Evolutionary conservation across 53 echinoderm and acorn worm species (phyloP), one percentile per base, ranked within the genome.

Genomic region (Astropecten irregularis): DNA sequence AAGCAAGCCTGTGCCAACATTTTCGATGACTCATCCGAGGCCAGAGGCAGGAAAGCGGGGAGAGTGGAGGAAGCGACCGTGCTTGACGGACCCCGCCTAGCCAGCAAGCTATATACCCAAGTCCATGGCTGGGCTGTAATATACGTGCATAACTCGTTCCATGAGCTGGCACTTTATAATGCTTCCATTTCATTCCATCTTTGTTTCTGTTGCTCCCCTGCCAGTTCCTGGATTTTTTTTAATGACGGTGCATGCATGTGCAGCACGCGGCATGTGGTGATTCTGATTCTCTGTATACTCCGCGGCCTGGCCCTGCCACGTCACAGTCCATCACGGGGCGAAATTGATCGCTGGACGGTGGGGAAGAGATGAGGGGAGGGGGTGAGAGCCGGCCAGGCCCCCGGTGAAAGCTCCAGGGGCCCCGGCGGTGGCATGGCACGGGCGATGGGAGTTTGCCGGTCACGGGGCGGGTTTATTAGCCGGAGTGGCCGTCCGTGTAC

Each of bases 261-360:
- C 58, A 21, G 56, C 76, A 55, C 40, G 55, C 50, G 36, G 25
- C n/a, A n/a, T n/a, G n/a, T n/a, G n/a, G n/a, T n/a, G n/a, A n/a
- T n/a, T n/a, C n/a, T n/a, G n/a, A n/a, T n/a, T n/a, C n/a, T n/a
- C n/a, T n/a, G n/a, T n/a, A n/a, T n/a, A n/a, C n/a, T n/a, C n/a
- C n/a, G n/a, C n/a, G n/a, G n/a, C n/a, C n/a, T n/a, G n/a, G n/a
- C n/a, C n/a, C n/a, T n/a, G n/a, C 31, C 52, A 51, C 52, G 72
- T 72, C 72, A 28, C 3, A n/a, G 38, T 9, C 19, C 39, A 58
- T 57, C 76, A 76, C 27, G 58, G 76, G 76, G 76, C 37, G 15
- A 28, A 27, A 38, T 76, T 35, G 56, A 76, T 51, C 76, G 40
- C 14, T 40, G 76, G 58, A 76, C 76, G 58, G 76, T 76, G n/a